These are phyloP conservation scores for Melospiza georgiana DNA, from an alignment of 2,113 vertebrate genomes.

Conservation along the genomic window DNA sequence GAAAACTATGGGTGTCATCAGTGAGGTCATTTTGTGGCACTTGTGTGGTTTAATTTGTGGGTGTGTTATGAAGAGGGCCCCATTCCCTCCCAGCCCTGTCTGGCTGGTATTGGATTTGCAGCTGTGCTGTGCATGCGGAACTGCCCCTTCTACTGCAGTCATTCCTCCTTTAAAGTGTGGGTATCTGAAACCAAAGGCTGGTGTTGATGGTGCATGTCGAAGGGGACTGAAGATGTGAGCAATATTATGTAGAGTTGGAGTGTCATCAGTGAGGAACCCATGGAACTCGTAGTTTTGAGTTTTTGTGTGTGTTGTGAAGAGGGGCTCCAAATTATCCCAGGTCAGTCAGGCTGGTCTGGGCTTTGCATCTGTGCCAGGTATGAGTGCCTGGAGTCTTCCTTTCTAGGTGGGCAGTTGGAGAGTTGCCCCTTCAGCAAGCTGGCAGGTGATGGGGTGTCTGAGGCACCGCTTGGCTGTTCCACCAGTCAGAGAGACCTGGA, in stretches of 20 bases:
- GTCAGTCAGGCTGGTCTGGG: not conserved
- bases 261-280: too few species aligned
- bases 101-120: too few species aligned
- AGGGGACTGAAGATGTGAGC: accelerated
- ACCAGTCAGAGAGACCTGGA: not conserved
- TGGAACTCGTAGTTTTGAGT: not conserved
- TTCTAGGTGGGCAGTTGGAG: not conserved
- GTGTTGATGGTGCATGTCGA: not conserved
- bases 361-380: not conserved
- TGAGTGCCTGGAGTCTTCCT: not conserved
- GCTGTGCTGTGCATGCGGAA: not conserved
- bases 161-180: too few species aligned
- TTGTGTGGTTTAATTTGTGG: not conserved
- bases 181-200: not conserved
- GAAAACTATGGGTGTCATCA: not conserved
- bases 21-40: not conserved
- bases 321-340: too few species aligned
- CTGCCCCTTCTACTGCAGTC: accelerated
- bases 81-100: not conserved
- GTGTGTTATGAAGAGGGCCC: not conserved
- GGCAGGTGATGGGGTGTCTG: not conserved
- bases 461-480: not conserved
- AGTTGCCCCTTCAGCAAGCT: not conserved
- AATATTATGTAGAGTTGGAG: accelerated
- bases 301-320: not conserved